These are phyloP conservation scores for Gambusia affinis DNA, from an alignment of 2,113 vertebrate species.

Conservation along the genomic window DNA sequence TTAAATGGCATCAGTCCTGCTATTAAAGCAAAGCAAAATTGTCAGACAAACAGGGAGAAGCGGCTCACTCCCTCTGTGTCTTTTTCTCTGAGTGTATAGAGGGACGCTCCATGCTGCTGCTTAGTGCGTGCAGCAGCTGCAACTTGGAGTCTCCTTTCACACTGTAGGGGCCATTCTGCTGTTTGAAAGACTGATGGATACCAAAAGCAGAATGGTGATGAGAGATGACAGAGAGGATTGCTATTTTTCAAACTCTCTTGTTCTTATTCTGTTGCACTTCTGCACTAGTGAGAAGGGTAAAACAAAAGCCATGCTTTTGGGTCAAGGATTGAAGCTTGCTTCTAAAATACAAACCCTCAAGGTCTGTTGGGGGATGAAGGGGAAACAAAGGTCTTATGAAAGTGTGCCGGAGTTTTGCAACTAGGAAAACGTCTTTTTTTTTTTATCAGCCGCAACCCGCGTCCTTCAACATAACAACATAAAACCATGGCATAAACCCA, in stretches of 20 bases:
- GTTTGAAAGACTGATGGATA: conserved; percentile 62
- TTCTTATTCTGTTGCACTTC: conserved; percentile 3
- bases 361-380: conserved; percentile 15
- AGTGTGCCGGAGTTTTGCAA: conserved; percentile 39
- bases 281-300: conserved; percentile 26
- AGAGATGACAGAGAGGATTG: conserved; percentile 44
- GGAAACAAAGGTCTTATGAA: conserved; percentile 11
- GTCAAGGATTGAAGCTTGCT: conserved; percentile 9
- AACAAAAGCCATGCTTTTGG: conserved; percentile 25
- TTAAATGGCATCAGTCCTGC: conserved; percentile 76
- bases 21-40: conserved; percentile 72
- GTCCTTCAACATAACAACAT: neutral
- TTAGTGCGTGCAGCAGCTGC: conserved; percentile 74
- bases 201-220: conserved; percentile 57
- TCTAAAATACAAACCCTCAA: conserved; percentile 14
- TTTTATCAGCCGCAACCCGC: conserved; percentile 1
- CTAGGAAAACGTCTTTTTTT: neutral
- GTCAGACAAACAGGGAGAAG: conserved; percentile 69
- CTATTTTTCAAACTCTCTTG: conserved; percentile 33
- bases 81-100: conserved; percentile 28
- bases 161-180: conserved; percentile 70
- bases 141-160: conserved; percentile 61
- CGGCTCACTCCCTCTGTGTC: neutral
- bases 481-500: neutral
- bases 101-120: conserved; percentile 51